These are phyloP conservation scores for Paramormyrops kingsleyae DNA, from an alignment of 2,113 vertebrate species.

Conservation along the genomic window DNA sequence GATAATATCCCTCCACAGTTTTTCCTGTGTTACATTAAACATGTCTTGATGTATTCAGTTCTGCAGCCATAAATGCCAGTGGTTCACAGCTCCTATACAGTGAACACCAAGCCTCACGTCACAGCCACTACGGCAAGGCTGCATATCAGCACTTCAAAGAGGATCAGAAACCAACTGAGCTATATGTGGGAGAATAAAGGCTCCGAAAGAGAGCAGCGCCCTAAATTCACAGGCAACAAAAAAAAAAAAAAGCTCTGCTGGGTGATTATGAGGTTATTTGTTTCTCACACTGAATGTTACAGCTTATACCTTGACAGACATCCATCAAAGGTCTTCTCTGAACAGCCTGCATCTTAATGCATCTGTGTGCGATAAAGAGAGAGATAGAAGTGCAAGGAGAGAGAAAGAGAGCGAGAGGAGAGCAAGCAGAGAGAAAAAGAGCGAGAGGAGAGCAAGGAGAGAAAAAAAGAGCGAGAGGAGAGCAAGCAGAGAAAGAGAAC, in stretches of 20 bases:
- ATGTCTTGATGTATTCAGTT: not conserved
- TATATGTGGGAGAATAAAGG: not conserved
- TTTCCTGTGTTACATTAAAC: not conserved
- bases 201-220: not conserved
- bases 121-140: not conserved
- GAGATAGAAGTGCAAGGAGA: not conserved
- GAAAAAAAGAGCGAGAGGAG: not conserved
- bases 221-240: not conserved
- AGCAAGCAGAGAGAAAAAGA: not conserved
- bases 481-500: not conserved
- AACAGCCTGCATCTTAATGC: not conserved
- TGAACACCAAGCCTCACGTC: not conserved
- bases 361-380: not conserved
- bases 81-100: not conserved
- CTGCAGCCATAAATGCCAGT: not conserved
- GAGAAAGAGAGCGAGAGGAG: not conserved
- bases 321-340: not conserved
- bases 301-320: not conserved
- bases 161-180: not conserved
- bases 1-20: not conserved
- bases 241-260: not conserved
- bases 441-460: not conserved
- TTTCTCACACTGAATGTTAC: not conserved
- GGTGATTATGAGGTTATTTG: not conserved
- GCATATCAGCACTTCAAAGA: not conserved